Evolutionary conservation across 2,888 invertebrate genomes (phyloP), one percentile per base, ranked within the genome.

Genomic region (Drosophila engyochracea): DNA sequence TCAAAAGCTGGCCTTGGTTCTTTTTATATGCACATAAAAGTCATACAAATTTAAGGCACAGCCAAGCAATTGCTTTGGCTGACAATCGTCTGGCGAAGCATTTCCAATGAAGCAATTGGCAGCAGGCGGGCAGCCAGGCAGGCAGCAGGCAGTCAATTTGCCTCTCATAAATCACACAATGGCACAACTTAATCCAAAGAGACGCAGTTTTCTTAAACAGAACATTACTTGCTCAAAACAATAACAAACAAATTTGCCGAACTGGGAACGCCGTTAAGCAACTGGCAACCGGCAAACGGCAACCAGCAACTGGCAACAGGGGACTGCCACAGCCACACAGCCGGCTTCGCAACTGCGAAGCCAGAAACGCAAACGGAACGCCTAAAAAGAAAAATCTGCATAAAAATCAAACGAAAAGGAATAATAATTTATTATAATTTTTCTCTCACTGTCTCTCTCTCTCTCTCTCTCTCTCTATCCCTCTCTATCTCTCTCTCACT

Each of bases 351-450:
- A 62, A 49, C 58, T 71, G 61, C 69, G 28, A 66, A 74, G 66
- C 64, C 66, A 59, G 28, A 68, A 53, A 59, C 60, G 33, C 80
- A 76, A 71, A 55, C 64, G 64, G 64, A 81, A 74, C 57, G 80
- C 80, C 83, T 79, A 58, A 58, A 57, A 41, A 22, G 22, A 82
- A 82, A 79, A 87, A 91, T 90, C 87, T 84, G 90, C 90, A 91
- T 91, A 89, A 86, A 83, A 88, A 89, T 85, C 90, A 85, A 89
- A 82, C 89, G 82, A 83, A 83, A 91, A 86, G 87, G 86, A 90
- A 89, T 91, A 89, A 89, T 91, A 89, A 89, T 80, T 91, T 91
- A 89, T 90, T 89, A 90, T 86, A 91, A 90, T 89, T 89, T 88
- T 80, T 76, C 64, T 64, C 49, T 44, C 14, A 47, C 53, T 30